Base-by-base conservation (phyloP, 2,888 invertebrate species). In the Psococerastis gibbosa region DNA sequence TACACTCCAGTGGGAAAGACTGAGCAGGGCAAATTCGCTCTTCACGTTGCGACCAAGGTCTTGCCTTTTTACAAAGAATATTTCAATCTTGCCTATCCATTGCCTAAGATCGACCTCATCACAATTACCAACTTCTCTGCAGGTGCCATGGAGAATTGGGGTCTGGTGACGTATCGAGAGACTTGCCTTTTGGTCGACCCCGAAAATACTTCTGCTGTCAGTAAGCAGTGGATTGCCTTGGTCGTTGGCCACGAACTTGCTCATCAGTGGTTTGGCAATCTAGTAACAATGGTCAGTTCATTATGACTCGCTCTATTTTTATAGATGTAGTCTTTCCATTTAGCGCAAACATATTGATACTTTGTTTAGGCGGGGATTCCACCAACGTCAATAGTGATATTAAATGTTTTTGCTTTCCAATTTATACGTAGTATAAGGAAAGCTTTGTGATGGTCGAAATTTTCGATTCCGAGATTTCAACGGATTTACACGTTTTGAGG, bases 111-210 rank as follows among this genome's bases (percentile, higher is more conserved):
- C 61, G 97, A 97, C 64, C 70, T 95, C 45, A 88, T 97, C 54
- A 94, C 95, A 8, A 85, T 97, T 56, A 82, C 92, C 2, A 95
- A 95, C 60, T 94, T 95, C 59, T 80, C 87, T 44, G 81, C 84
- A 48, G 70, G 89, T 51, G 94, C 95, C 44, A 95, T 95, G 94
- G 94, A 95, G 63, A 97, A 97, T 62, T 97, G 95, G 95, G 95
- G 95, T 11, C 60, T 79, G 41, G 82, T 89, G 22, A 89, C 88
- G n/a, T 89, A 85, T 57, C 73, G 94, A 48, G 95, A 97, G 60
- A 83, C 84, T 3, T 84, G 84, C 52, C 68, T 95, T 1, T 66
- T 95, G 27, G 84, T 91, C 3, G 95, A 97, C 64, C 80, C 84
- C 1, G 71, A 81, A 53, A 84, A 91, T 57, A 87, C 92, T 0